Evolutionary conservation across 1,140 invertebrate species (phyloP).

Genomic region (Drosophila setifemur): DNA sequence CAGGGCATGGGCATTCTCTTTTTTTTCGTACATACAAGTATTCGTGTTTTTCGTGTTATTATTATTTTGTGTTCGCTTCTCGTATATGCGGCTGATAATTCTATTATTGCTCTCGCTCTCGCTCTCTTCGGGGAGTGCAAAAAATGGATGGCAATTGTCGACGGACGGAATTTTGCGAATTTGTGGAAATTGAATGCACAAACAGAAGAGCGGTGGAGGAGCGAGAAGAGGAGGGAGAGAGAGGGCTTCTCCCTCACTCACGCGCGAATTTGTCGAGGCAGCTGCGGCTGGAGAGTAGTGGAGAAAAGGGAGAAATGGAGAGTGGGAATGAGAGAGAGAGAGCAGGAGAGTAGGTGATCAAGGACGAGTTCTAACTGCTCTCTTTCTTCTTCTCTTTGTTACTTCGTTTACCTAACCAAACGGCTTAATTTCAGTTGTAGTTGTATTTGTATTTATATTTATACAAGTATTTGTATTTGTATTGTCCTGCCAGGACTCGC

Average conservation of each 20-base stretch:
- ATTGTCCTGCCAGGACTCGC: slow-evolving; percentile 42
- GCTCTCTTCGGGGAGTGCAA: slow-evolving; percentile 16
- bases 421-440: too few relatives aligned
- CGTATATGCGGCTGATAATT: slow-evolving; percentile 60
- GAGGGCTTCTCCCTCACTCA: neutral
- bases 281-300: slow-evolving; percentile 54
- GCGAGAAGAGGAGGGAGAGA: neutral
- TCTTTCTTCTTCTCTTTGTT: slow-evolving; percentile 23
- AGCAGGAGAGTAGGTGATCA: slow-evolving; percentile 11
- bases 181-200: slow-evolving; percentile 71
- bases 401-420: slow-evolving; percentile 40
- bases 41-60: neutral
- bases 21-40: neutral
- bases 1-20: slow-evolving; percentile 72
- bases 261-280: slow-evolving; percentile 17
- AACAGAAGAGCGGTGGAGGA: slow-evolving; percentile 13
- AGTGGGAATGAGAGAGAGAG: slow-evolving; percentile 19
- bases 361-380: slow-evolving; percentile 5
- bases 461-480: slow-evolving; percentile 33
- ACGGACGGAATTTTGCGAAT: slow-evolving; percentile 49
- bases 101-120: slow-evolving; percentile 53
- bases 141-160: slow-evolving; percentile 65
- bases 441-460: too few relatives aligned
- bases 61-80: neutral
- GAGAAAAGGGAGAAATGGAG: slow-evolving; percentile 7